These are phyloP conservation scores for Loriculus beryllinus DNA, from an alignment of 2,797 vertebrate species.

Conservation along the genomic window DNA sequence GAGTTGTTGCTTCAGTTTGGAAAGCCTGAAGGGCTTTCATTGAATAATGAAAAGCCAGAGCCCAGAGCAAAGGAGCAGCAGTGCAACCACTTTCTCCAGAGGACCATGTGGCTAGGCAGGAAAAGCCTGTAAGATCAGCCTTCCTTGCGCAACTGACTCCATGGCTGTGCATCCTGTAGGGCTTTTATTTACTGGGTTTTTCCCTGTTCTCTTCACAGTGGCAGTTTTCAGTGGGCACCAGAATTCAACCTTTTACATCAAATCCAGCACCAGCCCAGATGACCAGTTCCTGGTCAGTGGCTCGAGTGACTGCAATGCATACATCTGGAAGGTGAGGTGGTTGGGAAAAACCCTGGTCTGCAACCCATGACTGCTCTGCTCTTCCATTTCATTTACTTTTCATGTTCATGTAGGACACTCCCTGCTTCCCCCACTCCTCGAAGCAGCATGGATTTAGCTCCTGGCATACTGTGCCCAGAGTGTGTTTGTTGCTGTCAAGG, in stretches of 20 bases:
- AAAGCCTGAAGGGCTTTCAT: neutral
- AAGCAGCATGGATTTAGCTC: neutral
- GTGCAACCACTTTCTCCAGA: constrained; percentile 17
- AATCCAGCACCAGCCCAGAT: constrained; percentile 91
- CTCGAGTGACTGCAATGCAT: constrained; percentile 87
- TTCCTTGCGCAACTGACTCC: neutral
- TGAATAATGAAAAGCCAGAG: neutral
- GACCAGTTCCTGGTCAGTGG: constrained; percentile 94
- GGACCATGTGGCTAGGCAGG: neutral
- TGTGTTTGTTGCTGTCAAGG: neutral
- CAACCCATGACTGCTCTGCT: neutral
- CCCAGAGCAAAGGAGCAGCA: constrained; percentile 18
- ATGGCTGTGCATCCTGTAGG: neutral
- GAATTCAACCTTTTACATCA: constrained; percentile 95
- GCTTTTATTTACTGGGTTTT: neutral
- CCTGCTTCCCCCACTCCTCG: neutral
- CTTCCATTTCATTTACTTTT: neutral
- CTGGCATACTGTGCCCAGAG: neutral
- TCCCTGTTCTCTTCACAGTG: constrained; percentile 73
- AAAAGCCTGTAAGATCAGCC: constrained; percentile 48
- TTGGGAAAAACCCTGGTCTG: neutral
- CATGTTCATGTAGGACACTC: neutral
- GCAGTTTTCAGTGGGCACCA: constrained; percentile 88
- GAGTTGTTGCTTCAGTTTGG: neutral
- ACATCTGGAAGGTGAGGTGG: constrained; percentile 91